Evolutionary conservation across 2,113 vertebrate genomes (phyloP), one percentile per base, ranked within the genome.

Genomic region (Aptenodytes patagonicus): DNA sequence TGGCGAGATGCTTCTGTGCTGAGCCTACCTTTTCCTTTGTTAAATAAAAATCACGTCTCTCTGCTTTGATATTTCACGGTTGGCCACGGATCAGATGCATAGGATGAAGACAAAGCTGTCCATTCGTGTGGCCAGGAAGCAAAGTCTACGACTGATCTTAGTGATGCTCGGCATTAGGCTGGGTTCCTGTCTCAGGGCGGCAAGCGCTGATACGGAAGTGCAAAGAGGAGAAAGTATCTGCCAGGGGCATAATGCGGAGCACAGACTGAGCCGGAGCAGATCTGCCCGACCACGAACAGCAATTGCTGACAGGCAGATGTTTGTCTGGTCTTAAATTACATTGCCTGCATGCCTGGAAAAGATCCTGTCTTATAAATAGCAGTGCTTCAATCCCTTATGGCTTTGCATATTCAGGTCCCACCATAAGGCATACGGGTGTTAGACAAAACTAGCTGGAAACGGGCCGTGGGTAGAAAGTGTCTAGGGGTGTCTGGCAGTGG

Each of bases 291-390:
- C 32, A 31, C 4, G 1, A 62, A 36, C 69, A 89, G 65, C 60
- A 44, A 49, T 24, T 82, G 76, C 70, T 70, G 68, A 46, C 36
- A 90, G 52, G n/a, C 65, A 86, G 84, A 69, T 86, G 84, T 91
- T 95, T 82, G 38, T 66, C 92, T 91, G 80, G 47, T 68, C 80
- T 95, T 89, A 89, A 94, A 89, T 95, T 89, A 78, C 89, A 54
- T 42, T 49, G 84, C 24, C 70, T 69, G 70, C 38, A 64, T 4
- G 75, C 44, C 81, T 78, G 84, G 70, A 64, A 93, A 86, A 86
- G 38, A 62, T 42, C 10, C 32, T 14, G 64, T 19, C 70, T 72
- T 89, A 86, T 86, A 84, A 89, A 93, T 77, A 93, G 83, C 70
- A 38, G 47, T 3, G 40, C 34, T 77, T 60, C n/a, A 2, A 29